Base-by-base conservation (phyloP, 2,888 invertebrate genomes). In the Bombylius discolor region DNA sequence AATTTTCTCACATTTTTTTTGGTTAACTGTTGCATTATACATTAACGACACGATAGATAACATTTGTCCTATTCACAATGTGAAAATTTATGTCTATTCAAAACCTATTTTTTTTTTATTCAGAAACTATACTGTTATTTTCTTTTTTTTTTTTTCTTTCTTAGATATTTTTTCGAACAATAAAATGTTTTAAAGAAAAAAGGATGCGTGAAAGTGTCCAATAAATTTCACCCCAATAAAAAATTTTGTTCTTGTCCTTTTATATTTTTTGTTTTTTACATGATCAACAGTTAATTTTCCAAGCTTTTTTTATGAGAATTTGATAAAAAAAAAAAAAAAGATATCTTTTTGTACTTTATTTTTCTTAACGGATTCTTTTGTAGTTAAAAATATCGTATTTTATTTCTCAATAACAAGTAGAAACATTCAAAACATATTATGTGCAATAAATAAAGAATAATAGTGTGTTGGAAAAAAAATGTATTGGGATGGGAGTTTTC, bases 171-270 rank as follows among this genome's bases (percentile, higher is more conserved):
- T 46, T 49, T 45, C 14, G 45, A 54, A 54, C 49, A 54, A 54
- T 54, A 52, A 52, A 52, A 55, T 23, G 23, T 23, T 23, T 23
- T 23, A 49, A 56, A 39, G 11, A 14, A 32, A 39, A 55, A 55
- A 50, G 50, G 55, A 55, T 55, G 55, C 55, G 55, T 55, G 55
- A 55, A 55, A 55, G 50, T 55, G 50, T 55, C 55, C 55, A 46
- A 55, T 55, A 55, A 56, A 56, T 56, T 56, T 34, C 45, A 48
- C 39, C 54, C 54, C 54, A 54, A 54, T 54, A 54, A 54, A 54
- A 54, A 54, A 49, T 42, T 39, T 42, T 42, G 8, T 42, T 42
- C 39, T 42, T 42, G 8, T 8, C 9, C 9, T 36, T 36, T 36
- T 36, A 6, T 6, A 36, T 36, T 3, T 36, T 5, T 11, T 42